Evolutionary conservation across 1,140 invertebrate genomes (phyloP).

Genomic region (Harlomillsia oculata): DNA sequence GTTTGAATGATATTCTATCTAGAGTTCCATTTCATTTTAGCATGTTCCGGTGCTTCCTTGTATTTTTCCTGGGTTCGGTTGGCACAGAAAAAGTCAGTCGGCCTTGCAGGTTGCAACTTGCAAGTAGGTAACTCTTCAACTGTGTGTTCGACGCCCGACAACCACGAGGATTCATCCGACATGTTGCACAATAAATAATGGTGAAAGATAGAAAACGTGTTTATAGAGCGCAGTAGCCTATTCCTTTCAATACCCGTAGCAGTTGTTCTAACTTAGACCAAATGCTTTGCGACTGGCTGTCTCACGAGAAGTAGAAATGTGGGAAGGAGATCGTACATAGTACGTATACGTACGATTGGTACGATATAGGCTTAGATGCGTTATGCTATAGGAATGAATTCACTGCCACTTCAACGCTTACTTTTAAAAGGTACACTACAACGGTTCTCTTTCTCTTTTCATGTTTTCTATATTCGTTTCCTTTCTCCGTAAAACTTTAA

Average conservation of each 20-base stretch:
- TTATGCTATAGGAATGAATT: too few relatives aligned
- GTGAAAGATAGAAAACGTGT: conserved; percentile 6
- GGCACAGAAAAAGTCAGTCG: too few relatives aligned
- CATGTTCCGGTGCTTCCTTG: too few relatives aligned
- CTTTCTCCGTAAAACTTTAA: not conserved
- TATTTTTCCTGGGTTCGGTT: too few relatives aligned
- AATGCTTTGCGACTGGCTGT: too few relatives aligned
- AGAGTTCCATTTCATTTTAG: not conserved
- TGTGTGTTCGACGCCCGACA: not conserved
- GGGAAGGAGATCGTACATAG: too few relatives aligned
- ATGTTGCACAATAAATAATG: conserved; percentile 17
- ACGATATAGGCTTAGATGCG: too few relatives aligned
- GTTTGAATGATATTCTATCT: conserved; percentile 8
- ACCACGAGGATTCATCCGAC: not conserved
- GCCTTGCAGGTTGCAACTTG: not conserved
- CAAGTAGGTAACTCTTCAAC: not conserved
- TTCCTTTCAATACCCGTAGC: not conserved
- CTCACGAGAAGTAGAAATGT: too few relatives aligned
- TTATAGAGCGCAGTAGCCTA: conserved; percentile 1
- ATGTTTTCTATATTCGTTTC: not conserved
- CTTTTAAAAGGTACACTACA: too few relatives aligned
- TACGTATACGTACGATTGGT: too few relatives aligned
- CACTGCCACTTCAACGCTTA: too few relatives aligned
- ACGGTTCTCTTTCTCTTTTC: not conserved
- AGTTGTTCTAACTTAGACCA: not conserved